Conservation (phyloP, 2,797 vertebrate species). For the Sebastes wilsoni region DNA sequence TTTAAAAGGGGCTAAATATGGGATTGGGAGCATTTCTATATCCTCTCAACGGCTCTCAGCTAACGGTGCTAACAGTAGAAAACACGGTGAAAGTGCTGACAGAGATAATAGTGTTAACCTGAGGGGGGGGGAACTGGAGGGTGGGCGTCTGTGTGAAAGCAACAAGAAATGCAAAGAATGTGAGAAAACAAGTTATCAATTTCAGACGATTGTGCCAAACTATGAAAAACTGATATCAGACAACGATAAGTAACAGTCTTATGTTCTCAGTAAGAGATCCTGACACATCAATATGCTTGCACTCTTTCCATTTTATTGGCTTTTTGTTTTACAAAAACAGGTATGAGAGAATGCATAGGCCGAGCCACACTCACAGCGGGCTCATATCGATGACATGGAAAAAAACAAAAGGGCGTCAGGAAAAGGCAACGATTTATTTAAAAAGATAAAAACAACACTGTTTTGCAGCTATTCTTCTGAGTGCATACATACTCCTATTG, state of each 20-base stretch:
- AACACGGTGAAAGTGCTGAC: too few relatives aligned
- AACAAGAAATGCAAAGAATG: neutral
- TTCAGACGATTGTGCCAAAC: too few relatives aligned
- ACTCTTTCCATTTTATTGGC: conserved; percentile 72
- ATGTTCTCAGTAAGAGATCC: neutral
- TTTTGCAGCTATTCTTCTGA: conserved; percentile 51
- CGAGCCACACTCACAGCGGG: conserved; percentile 36
- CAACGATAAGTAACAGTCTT: neutral
- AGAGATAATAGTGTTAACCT: too few relatives aligned
- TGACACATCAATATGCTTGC: conserved; percentile 25
- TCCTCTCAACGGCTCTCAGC: too few relatives aligned
- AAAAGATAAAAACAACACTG: conserved; percentile 66
- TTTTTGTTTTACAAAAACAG: conserved; percentile 74
- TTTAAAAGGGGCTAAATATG: neutral
- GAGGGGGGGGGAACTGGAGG: too few relatives aligned
- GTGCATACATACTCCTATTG: conserved; percentile 24
- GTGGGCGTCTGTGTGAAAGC: too few relatives aligned
- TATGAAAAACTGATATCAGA: too few relatives aligned
- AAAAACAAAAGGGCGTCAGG: neutral
- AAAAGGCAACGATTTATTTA: conserved; percentile 57
- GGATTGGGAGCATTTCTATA: too few relatives aligned
- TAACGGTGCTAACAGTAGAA: too few relatives aligned
- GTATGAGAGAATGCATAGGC: conserved; percentile 74
- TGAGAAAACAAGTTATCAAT: neutral
- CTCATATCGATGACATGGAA: conserved; percentile 43